Conservation (phyloP, 2,888 invertebrate genomes). For the Macrostomum cliftonense region DNA sequence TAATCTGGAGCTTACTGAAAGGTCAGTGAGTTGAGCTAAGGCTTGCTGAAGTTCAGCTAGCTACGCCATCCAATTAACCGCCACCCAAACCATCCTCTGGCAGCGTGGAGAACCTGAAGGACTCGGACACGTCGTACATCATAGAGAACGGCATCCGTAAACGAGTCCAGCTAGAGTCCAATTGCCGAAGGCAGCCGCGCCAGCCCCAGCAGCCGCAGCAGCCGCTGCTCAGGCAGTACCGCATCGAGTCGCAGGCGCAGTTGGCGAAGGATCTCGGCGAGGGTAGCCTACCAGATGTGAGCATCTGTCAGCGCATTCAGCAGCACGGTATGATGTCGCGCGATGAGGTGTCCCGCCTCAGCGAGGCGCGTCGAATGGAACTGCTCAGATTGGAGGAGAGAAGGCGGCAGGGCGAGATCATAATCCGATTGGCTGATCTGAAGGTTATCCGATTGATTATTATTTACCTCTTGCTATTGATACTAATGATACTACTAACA, state of each 20-base stretch:
- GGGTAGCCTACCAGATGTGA: conserved; percentile 76
- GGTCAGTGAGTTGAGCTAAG: too few species aligned
- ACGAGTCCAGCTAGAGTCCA: conserved; percentile 24
- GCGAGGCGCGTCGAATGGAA: conserved; percentile 80
- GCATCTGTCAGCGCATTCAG: conserved; percentile 52
- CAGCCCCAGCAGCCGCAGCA: background rate
- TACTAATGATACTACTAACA: too few species aligned
- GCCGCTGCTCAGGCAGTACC: conserved; percentile 45
- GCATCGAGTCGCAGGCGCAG: conserved; percentile 44
- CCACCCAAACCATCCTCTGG: too few species aligned
- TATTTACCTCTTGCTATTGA: too few species aligned
- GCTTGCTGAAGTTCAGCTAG: too few species aligned
- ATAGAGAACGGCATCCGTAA: conserved; percentile 36
- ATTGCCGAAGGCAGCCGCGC: conserved; percentile 10
- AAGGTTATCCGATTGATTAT: too few species aligned
- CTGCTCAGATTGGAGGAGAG: conserved; percentile 48
- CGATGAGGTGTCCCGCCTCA: conserved; percentile 80
- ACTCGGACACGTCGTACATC: conserved; percentile 20
- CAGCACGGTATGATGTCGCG: conserved; percentile 63
- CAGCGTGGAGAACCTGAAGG: too few species aligned
- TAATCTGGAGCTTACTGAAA: too few species aligned
- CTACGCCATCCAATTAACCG: too few species aligned
- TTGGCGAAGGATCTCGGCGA: conserved; percentile 6
- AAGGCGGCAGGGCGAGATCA: conserved; percentile 29
- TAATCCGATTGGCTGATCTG: conserved; percentile 31